phyloP scores from a whole-genome alignment of 2,888 invertebrate genomes.

The Epinotia bilunana region DNA sequence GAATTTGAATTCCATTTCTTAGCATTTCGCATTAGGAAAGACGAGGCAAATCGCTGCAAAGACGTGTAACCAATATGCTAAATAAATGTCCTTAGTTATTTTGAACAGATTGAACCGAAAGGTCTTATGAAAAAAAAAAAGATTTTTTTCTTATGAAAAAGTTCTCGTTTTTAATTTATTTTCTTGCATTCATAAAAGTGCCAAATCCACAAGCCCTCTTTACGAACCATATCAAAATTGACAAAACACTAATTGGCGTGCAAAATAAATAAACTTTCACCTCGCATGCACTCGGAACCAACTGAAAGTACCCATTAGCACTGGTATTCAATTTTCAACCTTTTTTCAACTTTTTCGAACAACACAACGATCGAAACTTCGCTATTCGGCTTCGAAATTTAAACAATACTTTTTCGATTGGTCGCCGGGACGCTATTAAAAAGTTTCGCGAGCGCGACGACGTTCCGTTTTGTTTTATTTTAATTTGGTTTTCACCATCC shows the following conservation, averaged over 20 bases:
- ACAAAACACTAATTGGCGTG: constrained; percentile 41
- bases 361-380: constrained; percentile 66
- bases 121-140: neutral
- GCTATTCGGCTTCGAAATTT: constrained; percentile 65
- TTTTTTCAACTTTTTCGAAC: constrained; percentile 56
- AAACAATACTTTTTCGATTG: constrained; percentile 78
- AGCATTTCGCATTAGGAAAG: too few relatives aligned
- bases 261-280: constrained; percentile 49
- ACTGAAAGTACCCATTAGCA: constrained; percentile 64
- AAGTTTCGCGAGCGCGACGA: constrained; percentile 68
- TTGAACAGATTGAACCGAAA: neutral
- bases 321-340: constrained; percentile 49
- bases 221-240: constrained; percentile 16
- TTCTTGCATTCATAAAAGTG: neutral
- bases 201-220: neutral
- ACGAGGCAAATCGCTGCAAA: too few relatives aligned
- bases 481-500: neutral
- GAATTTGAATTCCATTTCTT: too few relatives aligned
- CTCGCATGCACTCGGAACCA: constrained; percentile 63
- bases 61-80: too few relatives aligned
- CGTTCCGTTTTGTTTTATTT: constrained; percentile 33
- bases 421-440: constrained; percentile 77
- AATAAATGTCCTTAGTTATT: neutral
- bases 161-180: neutral
- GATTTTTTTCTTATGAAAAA: neutral